phyloP scores from a whole-genome alignment of 2,888 invertebrate species.

The Hanleya hanleyi region DNA sequence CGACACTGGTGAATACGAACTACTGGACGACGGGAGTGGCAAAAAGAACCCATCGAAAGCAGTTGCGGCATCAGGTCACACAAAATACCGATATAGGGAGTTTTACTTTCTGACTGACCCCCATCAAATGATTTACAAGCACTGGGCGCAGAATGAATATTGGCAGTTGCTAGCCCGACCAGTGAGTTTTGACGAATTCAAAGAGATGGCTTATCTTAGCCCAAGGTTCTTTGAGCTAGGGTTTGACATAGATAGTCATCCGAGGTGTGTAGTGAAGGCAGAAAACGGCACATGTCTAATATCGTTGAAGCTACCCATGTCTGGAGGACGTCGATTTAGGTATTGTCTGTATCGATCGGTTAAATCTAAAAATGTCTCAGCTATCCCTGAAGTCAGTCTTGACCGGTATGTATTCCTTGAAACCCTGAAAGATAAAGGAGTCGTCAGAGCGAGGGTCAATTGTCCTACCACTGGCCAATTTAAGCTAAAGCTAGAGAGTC shows the following conservation, averaged over 20 bases:
- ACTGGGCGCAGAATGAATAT: conserved; percentile 46
- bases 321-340: neutral
- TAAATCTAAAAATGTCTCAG: neutral
- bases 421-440: neutral
- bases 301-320: neutral
- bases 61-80: no score
- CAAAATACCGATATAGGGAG: no score
- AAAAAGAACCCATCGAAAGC: no score
- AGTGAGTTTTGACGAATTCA: conserved; percentile 47
- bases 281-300: neutral
- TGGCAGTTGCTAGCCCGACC: conserved; percentile 50
- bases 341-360: neutral
- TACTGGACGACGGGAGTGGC: no score
- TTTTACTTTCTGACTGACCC: conserved; percentile 54
- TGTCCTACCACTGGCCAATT: neutral
- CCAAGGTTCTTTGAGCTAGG: conserved; percentile 45
- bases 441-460: neutral
- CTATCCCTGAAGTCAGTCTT: neutral
- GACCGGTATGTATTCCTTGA: neutral
- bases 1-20: no score
- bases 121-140: conserved; percentile 49
- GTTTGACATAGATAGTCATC: conserved; percentile 28
- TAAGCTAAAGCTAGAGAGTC: neutral
- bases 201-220: conserved; percentile 50
- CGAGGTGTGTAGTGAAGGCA: neutral